Percentiles rank a stretch among this genome's conserved stretches.
Conservation (phyloP, 2,888 invertebrate species). For the Microctonus hyperodae region DNA sequence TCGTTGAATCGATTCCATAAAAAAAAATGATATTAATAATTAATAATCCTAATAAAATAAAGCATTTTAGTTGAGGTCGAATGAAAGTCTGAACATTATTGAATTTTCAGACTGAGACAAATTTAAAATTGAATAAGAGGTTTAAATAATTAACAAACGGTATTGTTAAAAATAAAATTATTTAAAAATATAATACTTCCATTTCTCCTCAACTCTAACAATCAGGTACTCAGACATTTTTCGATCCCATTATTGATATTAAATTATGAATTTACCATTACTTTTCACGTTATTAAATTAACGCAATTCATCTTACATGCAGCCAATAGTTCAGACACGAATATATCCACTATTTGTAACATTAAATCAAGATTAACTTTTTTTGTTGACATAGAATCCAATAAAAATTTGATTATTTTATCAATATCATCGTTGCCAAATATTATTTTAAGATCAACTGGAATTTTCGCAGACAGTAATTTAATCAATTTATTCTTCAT, state of each 20-base stretch:
- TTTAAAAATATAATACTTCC: slow-evolving; percentile 1
- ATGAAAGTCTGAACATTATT: background rate
- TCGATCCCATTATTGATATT: background rate
- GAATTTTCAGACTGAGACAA: background rate
- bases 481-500: slow-evolving; percentile 46
- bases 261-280: background rate
- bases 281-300: slow-evolving; percentile 26
- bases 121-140: background rate
- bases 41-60: background rate
- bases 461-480: slow-evolving; percentile 38
- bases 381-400: slow-evolving; percentile 62
- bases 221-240: slow-evolving; percentile 39
- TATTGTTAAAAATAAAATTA: background rate
- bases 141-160: background rate
- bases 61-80: slow-evolving; percentile 1
- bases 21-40: background rate
- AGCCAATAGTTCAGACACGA: slow-evolving; percentile 54
- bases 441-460: slow-evolving; percentile 51
- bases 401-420: slow-evolving; percentile 58
- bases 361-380: slow-evolving; percentile 65
- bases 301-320: slow-evolving; percentile 47
- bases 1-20: background rate
- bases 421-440: slow-evolving; percentile 60
- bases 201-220: slow-evolving; percentile 31
- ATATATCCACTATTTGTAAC: slow-evolving; percentile 63